A percentile compares a stretch with the other conserved stretches of the same genome.
These are phyloP conservation scores for Lepilemur ruficaudatus DNA, from an alignment of 2,797 vertebrate species.

Conservation along the genomic window DNA sequence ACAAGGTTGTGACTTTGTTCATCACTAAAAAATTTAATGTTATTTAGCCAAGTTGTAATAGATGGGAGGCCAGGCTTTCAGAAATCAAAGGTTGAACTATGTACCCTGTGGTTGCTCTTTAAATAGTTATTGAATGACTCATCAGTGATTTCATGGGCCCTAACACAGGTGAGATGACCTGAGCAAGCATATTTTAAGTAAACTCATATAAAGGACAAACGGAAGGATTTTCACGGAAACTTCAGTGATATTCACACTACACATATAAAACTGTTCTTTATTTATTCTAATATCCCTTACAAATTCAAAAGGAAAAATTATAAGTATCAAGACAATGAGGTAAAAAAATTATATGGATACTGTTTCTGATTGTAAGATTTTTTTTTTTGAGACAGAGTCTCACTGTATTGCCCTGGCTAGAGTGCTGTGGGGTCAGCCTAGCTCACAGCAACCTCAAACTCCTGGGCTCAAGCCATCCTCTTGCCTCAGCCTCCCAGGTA, in stretches of 20 bases:
- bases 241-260: neutral
- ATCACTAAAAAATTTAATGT: conserved; percentile 40
- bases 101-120: neutral
- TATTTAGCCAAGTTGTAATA: conserved; percentile 43
- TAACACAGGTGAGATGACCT: neutral
- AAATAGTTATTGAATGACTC: conserved; percentile 48
- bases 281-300: neutral
- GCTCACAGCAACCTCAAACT: too few relatives aligned
- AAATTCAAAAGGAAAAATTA: neutral
- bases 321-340: conserved; percentile 13
- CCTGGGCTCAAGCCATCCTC: too few relatives aligned
- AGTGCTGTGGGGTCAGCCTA: too few relatives aligned
- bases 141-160: neutral
- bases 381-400: too few relatives aligned
- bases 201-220: neutral
- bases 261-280: neutral
- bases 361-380: neutral
- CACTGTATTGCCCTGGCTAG: too few relatives aligned
- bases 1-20: conserved; percentile 47
- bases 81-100: conserved; percentile 32
- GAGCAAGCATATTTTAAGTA: neutral
- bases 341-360: neutral
- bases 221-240: neutral
- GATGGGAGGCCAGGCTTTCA: neutral
- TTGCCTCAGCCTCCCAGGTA: too few relatives aligned